Evolutionary conservation across 64 coral and sea anemone genomes (phyloP).

Genomic region (Anthopleura sola): DNA sequence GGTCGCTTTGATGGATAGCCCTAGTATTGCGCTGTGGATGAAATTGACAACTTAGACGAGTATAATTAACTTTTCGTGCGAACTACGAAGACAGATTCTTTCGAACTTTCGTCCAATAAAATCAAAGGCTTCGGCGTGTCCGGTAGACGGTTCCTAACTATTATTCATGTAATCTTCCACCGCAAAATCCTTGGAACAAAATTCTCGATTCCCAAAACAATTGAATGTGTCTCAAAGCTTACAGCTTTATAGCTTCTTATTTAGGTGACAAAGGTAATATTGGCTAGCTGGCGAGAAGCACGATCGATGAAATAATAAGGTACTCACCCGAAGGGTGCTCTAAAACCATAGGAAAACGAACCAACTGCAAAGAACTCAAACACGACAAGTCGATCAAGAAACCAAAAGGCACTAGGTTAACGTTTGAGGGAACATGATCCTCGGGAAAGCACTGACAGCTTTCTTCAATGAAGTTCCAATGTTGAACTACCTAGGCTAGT

Average conservation of each 20-base stretch:
- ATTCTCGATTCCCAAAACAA: neutral
- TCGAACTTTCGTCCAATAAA: neutral
- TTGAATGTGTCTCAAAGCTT: neutral
- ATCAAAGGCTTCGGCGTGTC: neutral
- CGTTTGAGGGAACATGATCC: neutral
- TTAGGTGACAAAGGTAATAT: neutral
- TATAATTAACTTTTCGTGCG: neutral
- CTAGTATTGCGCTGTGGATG: neutral
- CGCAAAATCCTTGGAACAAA: neutral
- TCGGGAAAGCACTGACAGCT: neutral
- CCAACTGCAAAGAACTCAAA: neutral
- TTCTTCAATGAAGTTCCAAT: neutral
- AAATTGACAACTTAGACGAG: slow-evolving; percentile 8
- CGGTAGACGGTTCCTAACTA: neutral
- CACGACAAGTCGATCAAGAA: neutral
- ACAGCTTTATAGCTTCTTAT: neutral
- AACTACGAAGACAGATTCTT: neutral
- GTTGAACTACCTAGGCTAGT: neutral
- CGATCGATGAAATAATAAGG: neutral
- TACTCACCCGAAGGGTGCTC: neutral
- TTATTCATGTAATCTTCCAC: neutral
- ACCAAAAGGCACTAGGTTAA: neutral
- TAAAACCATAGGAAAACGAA: too few species aligned
- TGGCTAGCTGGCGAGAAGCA: neutral
- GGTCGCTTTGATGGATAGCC: neutral